A percentile compares a stretch with the other conserved stretches of the same genome.
Evolutionary conservation across 2,888 invertebrate genomes (phyloP).

Genomic region (Drosophila limbata): DNA sequence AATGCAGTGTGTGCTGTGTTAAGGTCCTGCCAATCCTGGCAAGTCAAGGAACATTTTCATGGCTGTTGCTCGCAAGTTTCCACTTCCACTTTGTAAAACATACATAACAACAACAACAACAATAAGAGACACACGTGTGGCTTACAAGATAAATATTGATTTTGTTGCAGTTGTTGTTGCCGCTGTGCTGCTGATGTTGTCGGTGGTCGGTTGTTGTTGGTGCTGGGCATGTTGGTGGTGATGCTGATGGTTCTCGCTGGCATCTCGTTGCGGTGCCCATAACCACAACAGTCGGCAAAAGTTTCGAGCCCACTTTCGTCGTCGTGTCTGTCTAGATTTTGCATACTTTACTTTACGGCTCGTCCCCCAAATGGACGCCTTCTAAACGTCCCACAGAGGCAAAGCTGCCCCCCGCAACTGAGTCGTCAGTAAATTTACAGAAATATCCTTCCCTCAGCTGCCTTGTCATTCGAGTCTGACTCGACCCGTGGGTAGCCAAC

Average conservation of each 20-base stretch:
- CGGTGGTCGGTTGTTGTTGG: slow-evolving; percentile 24
- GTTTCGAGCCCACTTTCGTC: slow-evolving; percentile 42
- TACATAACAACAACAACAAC: slow-evolving; percentile 32
- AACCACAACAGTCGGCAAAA: slow-evolving; percentile 58
- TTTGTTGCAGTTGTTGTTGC: slow-evolving; percentile 55
- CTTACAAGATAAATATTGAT: slow-evolving; percentile 78
- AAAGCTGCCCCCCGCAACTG: slow-evolving; percentile 6
- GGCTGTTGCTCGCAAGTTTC: slow-evolving; percentile 17
- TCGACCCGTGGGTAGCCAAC: slow-evolving; percentile 9
- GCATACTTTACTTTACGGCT: slow-evolving; percentile 45
- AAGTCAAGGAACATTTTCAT: slow-evolving; percentile 39
- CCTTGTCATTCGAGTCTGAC: slow-evolving; percentile 20
- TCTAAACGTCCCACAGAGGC: not conserved
- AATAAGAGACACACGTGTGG: slow-evolving; percentile 68
- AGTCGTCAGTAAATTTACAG: slow-evolving; percentile 49
- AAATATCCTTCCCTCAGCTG: not conserved
- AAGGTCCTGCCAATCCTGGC: slow-evolving; percentile 21
- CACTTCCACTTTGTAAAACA: slow-evolving; percentile 15
- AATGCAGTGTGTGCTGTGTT: slow-evolving; percentile 17
- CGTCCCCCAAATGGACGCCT: not conserved
- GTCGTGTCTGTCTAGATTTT: slow-evolving; percentile 49
- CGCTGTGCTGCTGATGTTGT: slow-evolving; percentile 22
- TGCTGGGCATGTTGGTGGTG: slow-evolving; percentile 15
- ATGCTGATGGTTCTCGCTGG: slow-evolving; percentile 19
- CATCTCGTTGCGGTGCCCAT: slow-evolving; percentile 46